Base-by-base conservation (phyloP, 1,140 invertebrate genomes). In the Drosophila pachea region DNA sequence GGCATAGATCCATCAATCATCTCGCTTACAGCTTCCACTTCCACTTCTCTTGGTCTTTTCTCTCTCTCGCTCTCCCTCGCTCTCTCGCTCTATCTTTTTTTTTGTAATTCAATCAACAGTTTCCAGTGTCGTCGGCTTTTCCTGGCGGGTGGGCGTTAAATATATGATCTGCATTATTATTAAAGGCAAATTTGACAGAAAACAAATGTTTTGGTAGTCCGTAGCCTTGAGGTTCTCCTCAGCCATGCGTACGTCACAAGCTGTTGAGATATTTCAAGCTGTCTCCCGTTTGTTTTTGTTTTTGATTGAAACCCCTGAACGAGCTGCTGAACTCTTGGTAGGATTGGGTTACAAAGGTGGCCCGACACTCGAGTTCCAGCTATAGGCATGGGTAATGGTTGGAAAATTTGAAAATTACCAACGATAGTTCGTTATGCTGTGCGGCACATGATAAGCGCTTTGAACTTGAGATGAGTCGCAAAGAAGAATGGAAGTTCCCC, bases 161-260 rank as follows among this genome's bases (percentile, higher is more conserved):
- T 59, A 47, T 62, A 58, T 82, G 75, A 81, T 86, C 61, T 86
- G 64, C 68, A 76, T 74, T 86, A 86, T 84, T 84, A 84, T 84
- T 71, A 74, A 86, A 86, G 73, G 76, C 67, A 84, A 84, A 79
- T 86, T 81, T 84, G 81, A 84, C 81, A 86, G 81, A 86, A 86
- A 84, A 86, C 81, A 84, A 81, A 84, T 84, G 81, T 84, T 84
- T 73, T 61, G 7, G 40, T 43, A 43, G 40, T 43, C 54, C 59
- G 38, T 49, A 9, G 48, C 53, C 59, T 62, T 60, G 40, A 29
- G 45, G 43, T 63, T 78, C 32, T n/a, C 38, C 40, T 14, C 11
- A 8, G 22, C 22, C 56, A 47, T 53, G 78, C 75, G 67, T 73
- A 64, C 65, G 73, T 79, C 73, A 79, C n/a, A 73, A 81, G 72